A percentile compares a stretch with the other conserved stretches of the same genome.
These are phyloP conservation scores for Eremophila alpestris DNA, from an alignment of 2,797 vertebrate genomes.

Conservation along the genomic window DNA sequence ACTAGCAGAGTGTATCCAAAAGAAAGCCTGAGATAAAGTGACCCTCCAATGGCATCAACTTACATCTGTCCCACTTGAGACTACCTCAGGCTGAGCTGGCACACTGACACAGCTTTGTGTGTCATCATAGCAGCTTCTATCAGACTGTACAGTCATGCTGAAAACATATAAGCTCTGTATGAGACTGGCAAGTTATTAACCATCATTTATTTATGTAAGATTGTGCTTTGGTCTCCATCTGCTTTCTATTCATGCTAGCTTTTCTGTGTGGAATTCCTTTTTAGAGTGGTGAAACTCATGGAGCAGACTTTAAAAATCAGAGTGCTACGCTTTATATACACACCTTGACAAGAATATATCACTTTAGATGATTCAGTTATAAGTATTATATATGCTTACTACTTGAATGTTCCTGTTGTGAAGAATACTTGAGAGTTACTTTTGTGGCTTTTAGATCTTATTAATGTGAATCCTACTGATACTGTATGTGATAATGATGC, in stretches of 20 bases:
- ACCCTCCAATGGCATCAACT: not conserved
- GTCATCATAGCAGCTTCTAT: not conserved
- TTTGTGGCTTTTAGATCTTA: not conserved
- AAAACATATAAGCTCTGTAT: not conserved
- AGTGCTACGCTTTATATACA: not conserved
- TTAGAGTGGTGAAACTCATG: not conserved
- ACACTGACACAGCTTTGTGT: not conserved
- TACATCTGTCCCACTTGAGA: not conserved
- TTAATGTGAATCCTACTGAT: not conserved
- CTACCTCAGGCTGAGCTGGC: not conserved
- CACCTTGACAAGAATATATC: not conserved
- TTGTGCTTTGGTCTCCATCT: not conserved
- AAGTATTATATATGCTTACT: not conserved
- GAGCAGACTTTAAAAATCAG: not conserved
- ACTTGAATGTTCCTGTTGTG: not conserved
- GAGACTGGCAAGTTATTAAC: slow-evolving; percentile 10
- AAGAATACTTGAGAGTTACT: not conserved
- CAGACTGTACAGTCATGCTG: not conserved
- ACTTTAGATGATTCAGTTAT: not conserved
- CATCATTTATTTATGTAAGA: slow-evolving; percentile 10
- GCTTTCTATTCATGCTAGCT: not conserved
- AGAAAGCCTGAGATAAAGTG: not conserved
- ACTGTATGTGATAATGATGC: not conserved
- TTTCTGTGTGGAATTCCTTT: not conserved
- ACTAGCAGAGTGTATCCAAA: not conserved